A percentile compares a stretch with the other conserved stretches of the same genome.
These are phyloP conservation scores for Anthrax anthrax DNA, from an alignment of 2,888 invertebrate species.

Conservation along the genomic window DNA sequence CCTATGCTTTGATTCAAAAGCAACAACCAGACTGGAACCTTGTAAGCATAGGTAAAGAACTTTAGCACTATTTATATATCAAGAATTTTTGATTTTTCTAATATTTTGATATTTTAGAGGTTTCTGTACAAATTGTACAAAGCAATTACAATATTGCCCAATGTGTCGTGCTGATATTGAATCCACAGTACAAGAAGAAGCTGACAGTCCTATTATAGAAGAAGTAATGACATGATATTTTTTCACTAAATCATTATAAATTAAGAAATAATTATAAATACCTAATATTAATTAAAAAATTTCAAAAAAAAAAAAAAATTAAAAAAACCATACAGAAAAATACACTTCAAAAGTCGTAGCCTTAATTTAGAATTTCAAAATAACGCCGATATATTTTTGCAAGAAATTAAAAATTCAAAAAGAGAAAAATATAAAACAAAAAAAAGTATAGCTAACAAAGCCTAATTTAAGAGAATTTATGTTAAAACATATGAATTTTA, in stretches of 20 bases:
- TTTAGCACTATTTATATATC: neutral
- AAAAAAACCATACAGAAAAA: neutral
- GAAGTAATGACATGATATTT: slow-evolving; percentile 12
- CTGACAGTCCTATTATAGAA: slow-evolving; percentile 15
- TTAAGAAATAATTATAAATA: neutral
- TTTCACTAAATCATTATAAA: neutral
- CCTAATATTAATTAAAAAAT: slow-evolving; percentile 2
- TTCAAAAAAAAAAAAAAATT: neutral
- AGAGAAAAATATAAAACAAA: too few relatives aligned
- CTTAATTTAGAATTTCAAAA: too few relatives aligned
- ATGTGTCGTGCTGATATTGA: slow-evolving; percentile 52
- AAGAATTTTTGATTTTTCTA: slow-evolving; percentile 6
- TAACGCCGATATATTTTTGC: too few relatives aligned
- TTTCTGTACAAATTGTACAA: slow-evolving; percentile 67
- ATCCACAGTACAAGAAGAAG: slow-evolving; percentile 17
- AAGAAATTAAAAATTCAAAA: too few relatives aligned
- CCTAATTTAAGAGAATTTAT: too few relatives aligned
- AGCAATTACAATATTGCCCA: slow-evolving; percentile 70
- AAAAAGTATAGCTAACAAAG: too few relatives aligned
- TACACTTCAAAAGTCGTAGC: neutral
- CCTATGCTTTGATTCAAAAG: slow-evolving; percentile 70
- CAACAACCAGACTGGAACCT: slow-evolving; percentile 58
- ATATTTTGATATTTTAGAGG: slow-evolving; percentile 40
- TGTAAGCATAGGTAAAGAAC: slow-evolving; percentile 64
- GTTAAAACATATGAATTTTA: too few relatives aligned